Base-by-base conservation (phyloP, 2,888 invertebrate species). In the Lapara coniferarum region DNA sequence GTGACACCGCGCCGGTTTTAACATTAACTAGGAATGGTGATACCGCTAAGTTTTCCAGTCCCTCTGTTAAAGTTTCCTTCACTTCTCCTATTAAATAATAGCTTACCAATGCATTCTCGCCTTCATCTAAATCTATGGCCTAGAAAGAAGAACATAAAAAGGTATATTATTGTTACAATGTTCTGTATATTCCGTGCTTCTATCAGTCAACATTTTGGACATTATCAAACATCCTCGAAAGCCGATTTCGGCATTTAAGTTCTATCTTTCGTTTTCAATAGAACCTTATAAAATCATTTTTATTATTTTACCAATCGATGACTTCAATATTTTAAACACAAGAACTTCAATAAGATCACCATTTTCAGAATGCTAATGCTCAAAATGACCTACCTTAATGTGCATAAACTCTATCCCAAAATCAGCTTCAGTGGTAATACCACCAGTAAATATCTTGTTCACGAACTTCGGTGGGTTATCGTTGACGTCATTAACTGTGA, bases 341-440 rank as follows among this genome's bases (percentile, higher is more conserved):
- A 8, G 37, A 37, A 37, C 8, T 7, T 37, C 37, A 7, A 7
- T 37, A 37, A 8, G 37, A 37, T 7, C 8, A 3, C 2, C 8
- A 37, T 37, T 37, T 7, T 7, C 2, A 37, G 37, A 37, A 7
- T 2, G 37, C 5, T 7, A 37, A 37, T 37, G 25, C 8, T 4
- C 8, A 37, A 37, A 25, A 16, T 52, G 2, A 71, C 74, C 85
- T 88, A 96, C 97, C 94, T 97, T 96, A 0, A 98, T 94, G 74
- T 95, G 95, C 97, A 98, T 97, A 82, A 98, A 97, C 79, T 96
- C 96, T 0, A 97, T 96, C 0, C 98, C 98, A 86, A 98, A 98
- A 85, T 98, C 97, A 0, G 98, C 97, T 74, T 97, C 98, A 0
- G 98, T 98, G 14, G 98, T 98, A 1, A 99, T 97, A 0, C 99